A percentile compares a stretch with the other conserved stretches of the same genome.
phyloP scores from a whole-genome alignment of 1,140 invertebrate genomes.

The Pristionchus pacificus region DNA sequence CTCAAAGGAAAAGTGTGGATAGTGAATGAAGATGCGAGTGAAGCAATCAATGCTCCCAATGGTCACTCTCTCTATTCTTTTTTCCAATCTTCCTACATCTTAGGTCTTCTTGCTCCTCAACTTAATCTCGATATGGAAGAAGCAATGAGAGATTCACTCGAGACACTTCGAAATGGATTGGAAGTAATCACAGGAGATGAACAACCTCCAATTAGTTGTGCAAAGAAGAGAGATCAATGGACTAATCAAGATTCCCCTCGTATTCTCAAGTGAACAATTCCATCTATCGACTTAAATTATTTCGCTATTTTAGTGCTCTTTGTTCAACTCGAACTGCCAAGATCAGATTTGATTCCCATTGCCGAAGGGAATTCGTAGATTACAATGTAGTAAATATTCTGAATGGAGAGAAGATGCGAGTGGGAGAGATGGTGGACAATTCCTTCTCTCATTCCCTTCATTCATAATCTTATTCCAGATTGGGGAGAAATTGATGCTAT shows the following conservation, averaged over 20 bases:
- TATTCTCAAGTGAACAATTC: conserved; percentile 5
- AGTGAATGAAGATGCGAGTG: conserved; percentile 45
- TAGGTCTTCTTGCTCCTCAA: conserved; percentile 20
- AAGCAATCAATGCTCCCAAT: conserved; percentile 42
- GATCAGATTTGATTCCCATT: conserved; percentile 47
- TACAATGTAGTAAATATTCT: conserved; percentile 49
- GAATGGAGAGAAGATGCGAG: conserved; percentile 30
- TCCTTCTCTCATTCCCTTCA: conserved; percentile 19
- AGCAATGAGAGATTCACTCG: conserved; percentile 11
- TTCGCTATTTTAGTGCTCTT: conserved; percentile 18
- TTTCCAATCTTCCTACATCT: background rate
- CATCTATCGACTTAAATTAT: too few relatives aligned
- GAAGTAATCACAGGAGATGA: background rate
- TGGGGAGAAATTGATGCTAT: conserved; percentile 20
- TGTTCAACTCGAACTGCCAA: conserved; percentile 21
- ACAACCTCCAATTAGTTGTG: conserved; percentile 13
- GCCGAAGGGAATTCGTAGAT: conserved; percentile 43
- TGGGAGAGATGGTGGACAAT: conserved; percentile 42
- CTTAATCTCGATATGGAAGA: conserved; percentile 17
- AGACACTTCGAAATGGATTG: conserved; percentile 5
- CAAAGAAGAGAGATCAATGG: conserved; percentile 14
- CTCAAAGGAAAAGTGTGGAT: conserved; percentile 49
- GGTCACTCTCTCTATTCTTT: conserved; percentile 19
- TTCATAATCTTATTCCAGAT: conserved; percentile 22
- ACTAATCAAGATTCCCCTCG: conserved; percentile 16